Conservation (phyloP, 2,888 invertebrate genomes). For the Cancer borealis region DNA sequence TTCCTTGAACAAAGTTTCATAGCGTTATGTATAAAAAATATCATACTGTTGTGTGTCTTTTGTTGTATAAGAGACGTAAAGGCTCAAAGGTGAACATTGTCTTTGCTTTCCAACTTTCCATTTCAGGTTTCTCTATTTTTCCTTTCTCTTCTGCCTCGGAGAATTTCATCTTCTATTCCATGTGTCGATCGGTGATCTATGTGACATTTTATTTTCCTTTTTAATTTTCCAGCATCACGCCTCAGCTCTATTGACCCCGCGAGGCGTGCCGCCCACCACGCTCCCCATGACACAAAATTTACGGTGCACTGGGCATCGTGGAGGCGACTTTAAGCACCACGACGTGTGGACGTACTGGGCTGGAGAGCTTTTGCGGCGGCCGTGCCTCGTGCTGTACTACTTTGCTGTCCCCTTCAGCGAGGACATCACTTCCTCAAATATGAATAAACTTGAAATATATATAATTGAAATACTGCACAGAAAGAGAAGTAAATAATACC, state of each 20-base stretch:
- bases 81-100: background rate
- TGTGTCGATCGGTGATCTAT: background rate
- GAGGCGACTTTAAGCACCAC: background rate
- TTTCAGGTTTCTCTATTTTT: background rate
- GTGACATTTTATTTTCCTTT: background rate
- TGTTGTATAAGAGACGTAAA: background rate
- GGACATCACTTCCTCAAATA: background rate
- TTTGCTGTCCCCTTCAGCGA: background rate
- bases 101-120: background rate
- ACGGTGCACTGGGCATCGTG: background rate
- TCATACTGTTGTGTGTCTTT: background rate
- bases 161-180: background rate
- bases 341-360: background rate
- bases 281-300: conserved; percentile 24
- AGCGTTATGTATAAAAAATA: background rate
- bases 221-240: conserved; percentile 22
- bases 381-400: background rate
- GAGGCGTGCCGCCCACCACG: conserved; percentile 26
- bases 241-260: conserved; percentile 26
- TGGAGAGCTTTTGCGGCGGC: background rate
- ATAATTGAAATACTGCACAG: background rate
- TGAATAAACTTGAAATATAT: background rate
- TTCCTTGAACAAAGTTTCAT: background rate
- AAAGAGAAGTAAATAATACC: background rate
- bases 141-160: background rate